Base-by-base conservation (phyloP, 2,113 vertebrate genomes). In the Oreamnos americanus region DNA sequence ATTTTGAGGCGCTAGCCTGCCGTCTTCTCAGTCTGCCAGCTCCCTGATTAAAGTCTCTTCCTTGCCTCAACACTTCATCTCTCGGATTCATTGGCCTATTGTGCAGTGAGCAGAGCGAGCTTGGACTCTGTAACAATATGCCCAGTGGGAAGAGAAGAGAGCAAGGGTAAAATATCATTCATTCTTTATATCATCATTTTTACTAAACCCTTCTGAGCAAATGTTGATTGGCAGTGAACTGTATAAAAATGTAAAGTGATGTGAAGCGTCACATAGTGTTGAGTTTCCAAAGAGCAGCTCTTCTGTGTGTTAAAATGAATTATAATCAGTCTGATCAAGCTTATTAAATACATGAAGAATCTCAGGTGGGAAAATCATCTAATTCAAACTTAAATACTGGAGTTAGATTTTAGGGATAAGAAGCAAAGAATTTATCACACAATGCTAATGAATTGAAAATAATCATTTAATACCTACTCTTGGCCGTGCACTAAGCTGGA, bases 261-360 rank as follows among this genome's bases (percentile, higher is more conserved):
- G 11, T 55, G 11, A 87, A 88, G 91, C n/a, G 53, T 45, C 49
- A 51, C 26, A 5, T 82, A 57, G 33, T 76, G 12, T 76, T 57
- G 62, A 78, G 62, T 71, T 71, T 71, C 62, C 47, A 76, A 86
- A 36, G 28, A 87, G 15, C 16, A 64, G 36, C 60, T 89, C 16
- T 30, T 55, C 2, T 81, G 43, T 71, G 1, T 95, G 17, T 88
- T 58, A 94, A 95, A 88, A 60, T 95, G 83, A 89, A 96, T 79
- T 84, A 47, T 8, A 87, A 64, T 67, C 81, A 91, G 11, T 49
- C 51, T 71, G 12, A 64, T 84, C 15, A 78, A 91, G 83, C 16
- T 95, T 96, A 47, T 9, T 62, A 87, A 95, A 79, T 94, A 84
- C 30, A 16, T 92, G 76, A 96, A 85, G 39, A 88, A 88, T 71